Base-by-base conservation (phyloP, 2,797 vertebrate genomes). In the Pseudotriccus pelzelni region DNA sequence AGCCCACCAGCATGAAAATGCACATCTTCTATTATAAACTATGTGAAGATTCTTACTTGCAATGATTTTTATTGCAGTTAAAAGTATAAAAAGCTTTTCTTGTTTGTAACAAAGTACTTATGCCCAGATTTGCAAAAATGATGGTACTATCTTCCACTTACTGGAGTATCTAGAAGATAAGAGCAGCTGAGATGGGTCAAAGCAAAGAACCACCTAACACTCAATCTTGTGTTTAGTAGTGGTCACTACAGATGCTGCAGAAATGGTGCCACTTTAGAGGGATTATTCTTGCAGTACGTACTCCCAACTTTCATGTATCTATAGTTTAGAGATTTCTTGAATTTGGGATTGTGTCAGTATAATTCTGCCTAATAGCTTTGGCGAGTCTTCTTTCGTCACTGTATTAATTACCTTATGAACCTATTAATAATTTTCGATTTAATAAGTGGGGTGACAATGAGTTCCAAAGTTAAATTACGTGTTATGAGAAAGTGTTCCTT, bases 1-100 rank as follows among this genome's bases (percentile, higher is more conserved):
- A 91, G 28, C 59, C 36, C 56, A 85, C 28, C 49, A 66, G n/a
- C 74, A 30, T 49, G 47, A 90, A 97, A 90, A 92, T 36, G 6
- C 70, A 52, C 28, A 70, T 60, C n/a, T 74, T 89, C 50, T 87
- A 16, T 87, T 87, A 64, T 90, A 70, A 94, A 91, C 87, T 93
- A 49, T 7, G 1, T 83, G 43, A 80, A 80, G 25, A 74, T 47
- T 83, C 56, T 91, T 75, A 66, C 39, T 87, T 78, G 62, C 66
- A 64, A 34, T 67, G 36, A 43, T 81, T 88, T 81, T 18, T 72
- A 58, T 87, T 80, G 43, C 22, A 68, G 47, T 52, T 82, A 39
- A 59, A 77, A 83, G 63, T 37, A 70, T 28, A 34, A 74, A 90
- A 90, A 82, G 30, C 30, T 50, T 37, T 50, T 49, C 30, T 79